Base-by-base conservation (phyloP, 2,888 invertebrate genomes). In the Erannis defoliaria region DNA sequence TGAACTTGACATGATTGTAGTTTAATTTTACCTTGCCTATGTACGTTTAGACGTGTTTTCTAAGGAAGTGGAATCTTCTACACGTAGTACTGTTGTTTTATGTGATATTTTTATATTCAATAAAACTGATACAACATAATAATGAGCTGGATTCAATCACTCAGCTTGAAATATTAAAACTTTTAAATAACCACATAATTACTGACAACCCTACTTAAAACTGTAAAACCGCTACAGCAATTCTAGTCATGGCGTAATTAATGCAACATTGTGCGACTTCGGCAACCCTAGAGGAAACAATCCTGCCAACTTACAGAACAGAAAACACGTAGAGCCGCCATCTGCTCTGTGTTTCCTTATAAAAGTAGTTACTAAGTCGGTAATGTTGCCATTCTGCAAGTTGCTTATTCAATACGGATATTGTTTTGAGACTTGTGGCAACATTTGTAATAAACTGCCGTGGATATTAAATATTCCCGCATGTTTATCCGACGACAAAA, bases 241-340 rank as follows among this genome's bases (percentile, higher is more conserved):
- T 23, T 33, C 18, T 42, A 49, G 23, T 23, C 26, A 6, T 45
- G 31, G 43, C 50, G 51, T 65, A 63, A 61, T 67, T 63, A 67
- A 67, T 65, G 57, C 42, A 53, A 48, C 50, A 50, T 33, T 51
- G 49, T 56, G 33, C 54, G 31, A 57, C 43, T 54, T 42, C 18
- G 40, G 29, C 53, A 58, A 38, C 48, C 55, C 49, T 42, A 54
- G 35, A 21, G 29, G 48, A 53, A 54, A 59, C 45, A 51, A 50
- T 60, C 40, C 48, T 40, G 35, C 35, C 60, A 49, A 53, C 58
- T 38, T 31, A 58, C 56, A 50, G 16, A 48, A 60, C n/a, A 29
- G 35, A 31, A 35, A 40, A 40, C 55, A 56, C 51, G 56, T 62
- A 50, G 16, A 37, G 14, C 9, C 43, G 21, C 33, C 60, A 50